phyloP scores from a whole-genome alignment of 2,888 invertebrate species.

The Drosophila atroscutellata region DNA sequence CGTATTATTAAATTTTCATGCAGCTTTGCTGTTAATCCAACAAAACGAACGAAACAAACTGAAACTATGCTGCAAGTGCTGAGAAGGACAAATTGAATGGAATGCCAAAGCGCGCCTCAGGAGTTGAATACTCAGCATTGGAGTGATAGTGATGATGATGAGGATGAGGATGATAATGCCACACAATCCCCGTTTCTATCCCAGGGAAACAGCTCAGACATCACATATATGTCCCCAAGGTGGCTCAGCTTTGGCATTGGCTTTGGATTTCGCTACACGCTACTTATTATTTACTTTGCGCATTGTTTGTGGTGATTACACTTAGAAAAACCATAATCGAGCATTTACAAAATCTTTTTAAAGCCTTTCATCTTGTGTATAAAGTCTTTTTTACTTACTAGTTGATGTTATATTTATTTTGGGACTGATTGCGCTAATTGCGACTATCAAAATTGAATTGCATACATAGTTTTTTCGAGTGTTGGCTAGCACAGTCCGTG shows the following conservation, averaged over 20 bases:
- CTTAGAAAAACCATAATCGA: not conserved
- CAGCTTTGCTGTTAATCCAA: slow-evolving; percentile 73
- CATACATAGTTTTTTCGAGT: not conserved
- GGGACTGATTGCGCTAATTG: too few relatives aligned
- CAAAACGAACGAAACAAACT: slow-evolving; percentile 37
- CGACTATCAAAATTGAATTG: not conserved
- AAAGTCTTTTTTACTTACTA: too few relatives aligned
- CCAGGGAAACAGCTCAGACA: slow-evolving; percentile 37
- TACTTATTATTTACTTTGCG: slow-evolving; percentile 58
- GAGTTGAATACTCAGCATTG: slow-evolving; percentile 19
- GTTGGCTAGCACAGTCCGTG: not conserved
- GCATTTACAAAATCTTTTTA: not conserved
- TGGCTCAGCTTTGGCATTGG: slow-evolving; percentile 34
- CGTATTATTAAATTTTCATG: slow-evolving; percentile 79
- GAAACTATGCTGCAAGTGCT: slow-evolving; percentile 50
- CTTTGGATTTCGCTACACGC: slow-evolving; percentile 39
- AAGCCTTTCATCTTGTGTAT: not conserved
- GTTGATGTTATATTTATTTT: too few relatives aligned
- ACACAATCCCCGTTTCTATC: not conserved
- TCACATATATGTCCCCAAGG: slow-evolving; percentile 52
- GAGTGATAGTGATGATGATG: slow-evolving; percentile 13
- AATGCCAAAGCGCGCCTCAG: slow-evolving; percentile 32
- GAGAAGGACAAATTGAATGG: slow-evolving; percentile 52
- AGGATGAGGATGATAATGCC: slow-evolving; percentile 6
- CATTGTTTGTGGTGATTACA: slow-evolving; percentile 30